Evolutionary conservation across 1,140 invertebrate species (phyloP), one percentile per base, ranked within the genome.

Genomic region (Nasonia longicornis): DNA sequence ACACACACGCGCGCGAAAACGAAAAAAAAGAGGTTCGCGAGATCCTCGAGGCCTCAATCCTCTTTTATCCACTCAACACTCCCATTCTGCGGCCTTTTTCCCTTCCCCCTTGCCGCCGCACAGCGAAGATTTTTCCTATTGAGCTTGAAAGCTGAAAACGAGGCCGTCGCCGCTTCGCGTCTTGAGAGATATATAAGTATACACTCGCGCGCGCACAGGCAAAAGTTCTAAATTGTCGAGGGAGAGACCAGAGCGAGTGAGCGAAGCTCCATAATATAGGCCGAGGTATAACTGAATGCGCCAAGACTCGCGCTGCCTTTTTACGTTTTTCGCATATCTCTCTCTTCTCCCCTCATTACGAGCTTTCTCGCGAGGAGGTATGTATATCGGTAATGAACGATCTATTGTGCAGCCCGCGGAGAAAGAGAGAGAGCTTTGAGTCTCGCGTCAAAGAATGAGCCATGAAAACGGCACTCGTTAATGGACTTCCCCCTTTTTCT

Each of bases 381-480:
- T 69, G 26, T 26, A 71, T 83, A 83, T 83, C 83, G 83, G 80
- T 84, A 84, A 84, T 80, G 83, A 84, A 84, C 80, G 80, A 82
- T 84, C 83, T 73, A 82, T 84, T 84, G 83, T 84, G 80, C 26
- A 26, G 26, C 73, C 63, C 67, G 52, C 8, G 64, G 31, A 35
- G 31, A 35, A 3, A 35, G 3, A 35, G 31, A 35, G 70, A 74
- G 76, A 82, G 29, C 45, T 20, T 38, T 29, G 67, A 69, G 70
- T 42, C 70, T 58, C 6, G 26, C 52, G 75, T 75, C 77, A 79
- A 79, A 79, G 77, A 81, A 83, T 78, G 69, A 80, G 35, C 78
- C 71, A 69, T 79, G 85, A 86, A 87, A 88, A 88, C 84, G 87
- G 84, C 82, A 87, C 87, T 87, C 87, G 87, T 88, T 88, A 87